These are phyloP conservation scores for Clinocottus analis DNA, from an alignment of 2,113 vertebrate genomes.

Conservation along the genomic window DNA sequence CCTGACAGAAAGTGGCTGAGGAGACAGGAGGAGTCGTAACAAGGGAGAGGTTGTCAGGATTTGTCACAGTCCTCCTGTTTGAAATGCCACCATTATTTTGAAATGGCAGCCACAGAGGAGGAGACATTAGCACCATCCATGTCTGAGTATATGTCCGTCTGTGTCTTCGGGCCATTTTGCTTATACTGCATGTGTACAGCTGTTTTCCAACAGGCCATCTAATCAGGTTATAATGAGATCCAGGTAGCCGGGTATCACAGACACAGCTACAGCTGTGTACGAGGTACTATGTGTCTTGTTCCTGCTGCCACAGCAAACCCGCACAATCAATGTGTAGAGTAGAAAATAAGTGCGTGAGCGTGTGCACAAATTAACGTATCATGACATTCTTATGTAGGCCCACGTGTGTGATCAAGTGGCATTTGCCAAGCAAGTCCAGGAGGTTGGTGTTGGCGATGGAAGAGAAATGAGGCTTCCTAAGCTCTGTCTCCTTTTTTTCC, in stretches of 20 bases:
- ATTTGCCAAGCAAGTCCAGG: conserved; percentile 13
- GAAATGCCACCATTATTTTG: conserved; percentile 63
- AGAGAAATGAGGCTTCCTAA: background rate
- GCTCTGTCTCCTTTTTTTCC: conserved; percentile 8
- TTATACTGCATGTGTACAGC: conserved; percentile 38
- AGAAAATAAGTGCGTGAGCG: background rate
- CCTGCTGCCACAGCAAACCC: conserved; percentile 40
- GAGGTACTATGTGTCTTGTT: conserved; percentile 8
- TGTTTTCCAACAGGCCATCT: conserved; percentile 48
- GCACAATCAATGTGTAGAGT: conserved; percentile 1
- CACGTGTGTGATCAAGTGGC: conserved; percentile 4
- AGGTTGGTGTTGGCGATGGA: background rate
- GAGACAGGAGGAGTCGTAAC: conserved; percentile 40
- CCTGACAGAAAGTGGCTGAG: conserved; percentile 46
- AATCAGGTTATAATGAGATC: conserved; percentile 53
- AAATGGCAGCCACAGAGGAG: conserved; percentile 44
- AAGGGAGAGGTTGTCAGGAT: conserved; percentile 68
- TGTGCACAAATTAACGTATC: background rate
- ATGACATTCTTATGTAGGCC: background rate
- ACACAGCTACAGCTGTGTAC: conserved; percentile 42
- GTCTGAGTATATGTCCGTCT: conserved; percentile 42
- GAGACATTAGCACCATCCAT: conserved; percentile 55
- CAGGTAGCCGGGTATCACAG: conserved; percentile 50
- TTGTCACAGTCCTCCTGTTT: conserved; percentile 53
- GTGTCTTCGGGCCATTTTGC: conserved; percentile 45